Percentiles rank a stretch among this genome's conserved stretches.
Evolutionary conservation across 2,888 invertebrate species (phyloP).

Genomic region (Machimus atricapillus): DNA sequence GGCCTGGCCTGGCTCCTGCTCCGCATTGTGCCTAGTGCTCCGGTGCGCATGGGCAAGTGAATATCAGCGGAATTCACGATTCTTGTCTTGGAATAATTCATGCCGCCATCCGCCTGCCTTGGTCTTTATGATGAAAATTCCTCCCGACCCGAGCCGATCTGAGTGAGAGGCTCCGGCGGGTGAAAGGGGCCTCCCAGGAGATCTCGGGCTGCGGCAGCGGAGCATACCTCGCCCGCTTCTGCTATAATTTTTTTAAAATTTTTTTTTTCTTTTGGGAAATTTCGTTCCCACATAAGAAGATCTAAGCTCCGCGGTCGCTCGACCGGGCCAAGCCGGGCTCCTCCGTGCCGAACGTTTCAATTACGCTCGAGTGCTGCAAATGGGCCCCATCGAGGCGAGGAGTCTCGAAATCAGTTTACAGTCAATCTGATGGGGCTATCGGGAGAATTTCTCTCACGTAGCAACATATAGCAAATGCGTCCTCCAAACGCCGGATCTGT

Average conservation of each 20-base stretch:
- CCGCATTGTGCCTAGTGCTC: background rate
- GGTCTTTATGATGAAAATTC: constrained; percentile 2
- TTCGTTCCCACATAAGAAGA: constrained; percentile 13
- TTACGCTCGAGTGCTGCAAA: background rate
- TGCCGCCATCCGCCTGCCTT: background rate
- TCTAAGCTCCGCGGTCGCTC: background rate
- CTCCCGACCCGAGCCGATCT: background rate
- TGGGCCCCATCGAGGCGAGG: background rate
- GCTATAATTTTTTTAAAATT: constrained; percentile 23
- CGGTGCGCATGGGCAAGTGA: background rate
- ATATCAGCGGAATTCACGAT: constrained; percentile 14
- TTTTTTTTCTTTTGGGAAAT: background rate
- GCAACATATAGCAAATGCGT: background rate
- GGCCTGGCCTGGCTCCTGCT: background rate
- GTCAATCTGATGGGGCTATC: background rate
- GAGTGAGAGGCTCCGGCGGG: background rate
- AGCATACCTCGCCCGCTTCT: background rate
- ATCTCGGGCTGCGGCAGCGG: background rate
- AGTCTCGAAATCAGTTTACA: background rate
- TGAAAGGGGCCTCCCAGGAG: background rate
- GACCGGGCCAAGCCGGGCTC: background rate
- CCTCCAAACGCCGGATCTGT: background rate
- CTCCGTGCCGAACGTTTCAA: background rate
- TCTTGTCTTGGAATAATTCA: constrained; percentile 5
- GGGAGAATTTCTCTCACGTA: background rate